phyloP scores from a whole-genome alignment of 2,888 invertebrate species.

The Ganaspis brasiliensis region DNA sequence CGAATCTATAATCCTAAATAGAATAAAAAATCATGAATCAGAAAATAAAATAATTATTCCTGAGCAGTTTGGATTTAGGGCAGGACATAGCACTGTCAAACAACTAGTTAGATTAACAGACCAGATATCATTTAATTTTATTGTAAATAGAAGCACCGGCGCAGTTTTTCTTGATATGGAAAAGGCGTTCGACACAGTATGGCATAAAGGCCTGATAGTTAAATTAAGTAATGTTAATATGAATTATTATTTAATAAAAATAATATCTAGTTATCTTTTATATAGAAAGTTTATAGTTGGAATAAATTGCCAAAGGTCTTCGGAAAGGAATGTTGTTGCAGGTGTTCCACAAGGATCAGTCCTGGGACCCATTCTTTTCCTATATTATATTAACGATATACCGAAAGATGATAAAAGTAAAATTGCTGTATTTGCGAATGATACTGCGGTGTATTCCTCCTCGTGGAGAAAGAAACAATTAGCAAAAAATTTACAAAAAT shows the following conservation, averaged over 20 bases:
- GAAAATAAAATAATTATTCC: background rate
- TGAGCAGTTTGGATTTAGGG: slow-evolving; percentile 14
- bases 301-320: slow-evolving; percentile 6
- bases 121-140: background rate
- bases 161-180: background rate
- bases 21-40: background rate
- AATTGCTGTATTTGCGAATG: background rate
- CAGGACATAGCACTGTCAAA: background rate
- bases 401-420: background rate
- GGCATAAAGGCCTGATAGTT: background rate
- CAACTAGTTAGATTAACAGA: slow-evolving; percentile 2
- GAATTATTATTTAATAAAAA: background rate
- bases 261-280: background rate
- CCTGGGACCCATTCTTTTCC: background rate
- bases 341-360: slow-evolving; percentile 2
- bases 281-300: background rate
- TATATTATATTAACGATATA: slow-evolving; percentile 12
- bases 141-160: background rate
- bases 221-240: background rate
- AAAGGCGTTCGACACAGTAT: no score
- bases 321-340: background rate
- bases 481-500: background rate
- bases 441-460: background rate
- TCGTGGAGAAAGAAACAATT: background rate
- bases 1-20: background rate